A percentile compares a stretch with the other conserved stretches of the same genome.
Evolutionary conservation across 2,797 vertebrate species (phyloP).

Genomic region (Alca torda): DNA sequence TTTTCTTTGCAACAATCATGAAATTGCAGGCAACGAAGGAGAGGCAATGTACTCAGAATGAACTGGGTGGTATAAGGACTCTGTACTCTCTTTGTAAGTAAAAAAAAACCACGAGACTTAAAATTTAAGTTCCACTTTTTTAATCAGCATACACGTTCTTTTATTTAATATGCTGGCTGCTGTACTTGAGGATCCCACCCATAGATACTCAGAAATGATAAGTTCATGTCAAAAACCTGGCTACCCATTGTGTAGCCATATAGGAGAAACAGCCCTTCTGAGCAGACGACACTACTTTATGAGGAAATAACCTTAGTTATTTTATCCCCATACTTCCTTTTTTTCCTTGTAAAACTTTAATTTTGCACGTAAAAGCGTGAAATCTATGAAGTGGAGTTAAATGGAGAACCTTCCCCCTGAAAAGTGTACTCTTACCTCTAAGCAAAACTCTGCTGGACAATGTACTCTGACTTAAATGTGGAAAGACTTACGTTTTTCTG

Average conservation of each 20-base stretch:
- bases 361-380: not conserved
- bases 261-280: not conserved
- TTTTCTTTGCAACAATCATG: conserved; percentile 34
- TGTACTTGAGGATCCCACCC: not conserved
- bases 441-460: not conserved
- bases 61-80: conserved; percentile 32
- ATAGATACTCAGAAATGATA: not conserved
- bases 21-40: conserved; percentile 26
- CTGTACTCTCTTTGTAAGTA: conserved; percentile 1
- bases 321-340: not conserved
- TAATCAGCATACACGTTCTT: not conserved
- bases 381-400: not conserved
- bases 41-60: conserved; percentile 12
- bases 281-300: not conserved
- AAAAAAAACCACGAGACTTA: not conserved
- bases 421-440: not conserved
- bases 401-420: not conserved
- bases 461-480: not conserved
- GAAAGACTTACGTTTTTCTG: not conserved
- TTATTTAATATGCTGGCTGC: not conserved
- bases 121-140: not conserved
- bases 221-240: not conserved
- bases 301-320: not conserved
- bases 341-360: not conserved
- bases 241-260: not conserved